Base-by-base conservation (phyloP, 2,113 vertebrate genomes). In the Pleuronectes platessa region DNA sequence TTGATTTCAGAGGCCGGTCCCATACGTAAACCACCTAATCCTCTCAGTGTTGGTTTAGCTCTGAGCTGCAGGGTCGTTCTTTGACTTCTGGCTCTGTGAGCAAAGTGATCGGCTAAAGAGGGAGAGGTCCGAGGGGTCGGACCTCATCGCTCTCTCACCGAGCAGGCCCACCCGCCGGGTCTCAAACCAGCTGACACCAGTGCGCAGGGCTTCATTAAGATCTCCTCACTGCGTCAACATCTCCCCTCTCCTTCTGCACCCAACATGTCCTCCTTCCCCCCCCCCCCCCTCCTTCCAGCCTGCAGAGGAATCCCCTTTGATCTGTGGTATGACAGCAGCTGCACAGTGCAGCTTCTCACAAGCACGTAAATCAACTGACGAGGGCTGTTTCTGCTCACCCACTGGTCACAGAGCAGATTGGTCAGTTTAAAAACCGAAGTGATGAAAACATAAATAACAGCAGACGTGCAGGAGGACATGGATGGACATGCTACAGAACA, bases 291-390 rank as follows among this genome's bases (percentile, higher is more conserved):
- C 58, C 62, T 31, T 20, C 54, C 73, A 67, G 72, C 76, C 76
- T 85, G 84, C 79, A 77, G 56, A 70, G 75, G 87, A 88, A 88
- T 87, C 76, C 82, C 68, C 59, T 89, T 85, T 89, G 86, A 91
- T 90, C 81, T 69, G 64, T 56, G 26, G 42, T 53, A 77, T 84
- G 89, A 90, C 86, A 86, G 81, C 90, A 90, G 90, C 90, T 89
- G 88, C 85, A 42, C 68, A 17, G 54, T 68, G 71, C 61, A 24
- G 59, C 79, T 59, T 73, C 77, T 72, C 82, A 81, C 74, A 74
- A 74, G 68, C 79, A 71, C 68, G 59, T 86, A 85, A 79, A 88
- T 82, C 68, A 71, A 47, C 63, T 71, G 79, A 79, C 78, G 82
- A 67, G 56, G 20, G 63, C 76, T 63, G 47, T 68, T 79, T 37